Evolutionary conservation across 2,888 invertebrate genomes (phyloP).

Genomic region (Stomorhina lunata): DNA sequence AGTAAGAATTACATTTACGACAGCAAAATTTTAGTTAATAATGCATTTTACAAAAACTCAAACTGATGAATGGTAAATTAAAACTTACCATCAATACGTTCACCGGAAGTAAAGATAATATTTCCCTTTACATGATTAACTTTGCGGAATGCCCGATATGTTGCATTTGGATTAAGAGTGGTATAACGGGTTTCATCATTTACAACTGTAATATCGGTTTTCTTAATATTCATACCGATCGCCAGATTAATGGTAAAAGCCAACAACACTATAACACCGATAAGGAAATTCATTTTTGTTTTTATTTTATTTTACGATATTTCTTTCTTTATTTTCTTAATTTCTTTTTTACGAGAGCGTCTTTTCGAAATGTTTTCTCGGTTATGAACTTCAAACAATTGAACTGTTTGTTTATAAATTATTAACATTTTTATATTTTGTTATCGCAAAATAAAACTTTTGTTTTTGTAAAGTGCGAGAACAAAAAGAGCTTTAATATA

Average conservation of each 20-base stretch:
- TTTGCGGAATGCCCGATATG: slow-evolving; percentile 69
- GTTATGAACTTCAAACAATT: slow-evolving; percentile 39
- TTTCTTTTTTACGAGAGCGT: not conserved
- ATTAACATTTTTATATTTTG: slow-evolving; percentile 49
- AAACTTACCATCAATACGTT: slow-evolving; percentile 73
- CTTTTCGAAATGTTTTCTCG: slow-evolving; percentile 43
- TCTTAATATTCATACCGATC: slow-evolving; percentile 70
- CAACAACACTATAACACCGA: slow-evolving; percentile 23
- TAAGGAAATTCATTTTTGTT: slow-evolving; percentile 21
- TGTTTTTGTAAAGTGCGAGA: slow-evolving; percentile 5
- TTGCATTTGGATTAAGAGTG: slow-evolving; percentile 67
- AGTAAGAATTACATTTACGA: not conserved
- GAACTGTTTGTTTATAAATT: slow-evolving; percentile 43
- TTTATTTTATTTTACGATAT: not conserved
- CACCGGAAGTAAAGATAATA: slow-evolving; percentile 73
- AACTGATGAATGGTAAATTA: not conserved
- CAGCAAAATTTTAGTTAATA: not conserved
- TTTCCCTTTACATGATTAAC: slow-evolving; percentile 76
- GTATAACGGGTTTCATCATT: slow-evolving; percentile 71
- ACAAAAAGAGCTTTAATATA: slow-evolving; percentile 21
- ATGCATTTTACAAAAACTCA: not conserved
- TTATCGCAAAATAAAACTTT: slow-evolving; percentile 28
- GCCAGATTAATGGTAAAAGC: slow-evolving; percentile 10
- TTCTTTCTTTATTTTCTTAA: slow-evolving; percentile 23
- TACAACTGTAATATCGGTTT: slow-evolving; percentile 72